Percentiles rank a stretch among this genome's conserved stretches.
Conservation (phyloP, 2,888 invertebrate genomes). For the Antheraea yamamai region DNA sequence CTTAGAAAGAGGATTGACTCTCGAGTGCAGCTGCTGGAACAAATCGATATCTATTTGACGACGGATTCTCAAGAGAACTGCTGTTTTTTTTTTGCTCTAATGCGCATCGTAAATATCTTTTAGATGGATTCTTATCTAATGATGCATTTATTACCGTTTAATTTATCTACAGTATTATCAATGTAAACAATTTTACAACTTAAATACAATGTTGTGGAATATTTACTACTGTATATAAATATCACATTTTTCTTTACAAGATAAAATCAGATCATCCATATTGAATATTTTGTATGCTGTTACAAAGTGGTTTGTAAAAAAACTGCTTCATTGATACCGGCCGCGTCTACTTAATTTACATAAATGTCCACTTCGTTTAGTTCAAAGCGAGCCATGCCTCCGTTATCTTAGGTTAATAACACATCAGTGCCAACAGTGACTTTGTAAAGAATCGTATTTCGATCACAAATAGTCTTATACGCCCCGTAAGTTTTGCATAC, state of each 20-base stretch:
- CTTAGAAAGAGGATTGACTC: background rate
- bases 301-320: constrained; percentile 8
- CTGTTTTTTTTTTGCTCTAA: background rate
- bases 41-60: background rate
- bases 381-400: constrained; percentile 33
- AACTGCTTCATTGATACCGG: constrained; percentile 34
- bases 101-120: too few species aligned
- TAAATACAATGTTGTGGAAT: background rate
- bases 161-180: background rate
- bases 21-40: background rate
- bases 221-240: background rate
- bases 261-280: background rate
- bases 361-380: constrained; percentile 49
- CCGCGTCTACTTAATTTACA: constrained; percentile 37
- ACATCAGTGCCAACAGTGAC: constrained; percentile 25
- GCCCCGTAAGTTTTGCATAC: background rate
- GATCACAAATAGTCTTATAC: constrained; percentile 6
- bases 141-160: background rate
- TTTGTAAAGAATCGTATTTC: constrained; percentile 10
- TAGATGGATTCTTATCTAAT: background rate
- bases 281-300: constrained; percentile 1
- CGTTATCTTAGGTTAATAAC: constrained; percentile 35
- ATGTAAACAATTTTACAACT: too few species aligned
- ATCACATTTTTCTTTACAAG: background rate
- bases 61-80: background rate